Percentiles rank a stretch among this genome's conserved stretches.
Evolutionary conservation across 2,113 vertebrate species (phyloP).

Genomic region (Pseudorectes ferrugineus): DNA sequence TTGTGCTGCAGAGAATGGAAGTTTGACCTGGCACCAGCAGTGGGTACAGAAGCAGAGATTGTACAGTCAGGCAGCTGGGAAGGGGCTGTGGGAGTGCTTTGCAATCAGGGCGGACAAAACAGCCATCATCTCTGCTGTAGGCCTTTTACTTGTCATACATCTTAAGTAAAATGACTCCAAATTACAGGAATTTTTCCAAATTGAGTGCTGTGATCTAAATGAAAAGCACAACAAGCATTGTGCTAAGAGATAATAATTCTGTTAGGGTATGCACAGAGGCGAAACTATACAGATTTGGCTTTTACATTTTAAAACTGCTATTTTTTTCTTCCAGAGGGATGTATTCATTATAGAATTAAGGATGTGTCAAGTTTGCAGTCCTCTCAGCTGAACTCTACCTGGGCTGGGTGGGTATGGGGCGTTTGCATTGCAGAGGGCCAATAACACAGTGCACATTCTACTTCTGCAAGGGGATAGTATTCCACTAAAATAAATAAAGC

Average conservation of each 20-base stretch:
- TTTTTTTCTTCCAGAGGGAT: neutral
- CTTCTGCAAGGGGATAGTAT: neutral
- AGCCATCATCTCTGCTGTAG: neutral
- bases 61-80: neutral
- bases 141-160: neutral
- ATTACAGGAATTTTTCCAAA: neutral
- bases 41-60: fast-evolving
- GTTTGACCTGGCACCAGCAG: neutral
- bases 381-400: neutral
- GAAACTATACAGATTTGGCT: neutral
- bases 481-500: neutral
- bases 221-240: neutral
- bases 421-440: neutral
- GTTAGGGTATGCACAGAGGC: neutral
- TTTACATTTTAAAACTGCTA: neutral
- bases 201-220: neutral
- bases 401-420: neutral
- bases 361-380: neutral
- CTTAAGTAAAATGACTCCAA: neutral
- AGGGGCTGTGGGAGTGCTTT: neutral
- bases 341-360: neutral
- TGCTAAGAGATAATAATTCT: neutral
- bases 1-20: neutral
- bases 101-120: neutral
- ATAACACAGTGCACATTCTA: fast-evolving